Percentiles rank a stretch among this genome's conserved stretches.
Conservation (phyloP, 2,113 vertebrate genomes). For the Acinonyx jubatus region DNA sequence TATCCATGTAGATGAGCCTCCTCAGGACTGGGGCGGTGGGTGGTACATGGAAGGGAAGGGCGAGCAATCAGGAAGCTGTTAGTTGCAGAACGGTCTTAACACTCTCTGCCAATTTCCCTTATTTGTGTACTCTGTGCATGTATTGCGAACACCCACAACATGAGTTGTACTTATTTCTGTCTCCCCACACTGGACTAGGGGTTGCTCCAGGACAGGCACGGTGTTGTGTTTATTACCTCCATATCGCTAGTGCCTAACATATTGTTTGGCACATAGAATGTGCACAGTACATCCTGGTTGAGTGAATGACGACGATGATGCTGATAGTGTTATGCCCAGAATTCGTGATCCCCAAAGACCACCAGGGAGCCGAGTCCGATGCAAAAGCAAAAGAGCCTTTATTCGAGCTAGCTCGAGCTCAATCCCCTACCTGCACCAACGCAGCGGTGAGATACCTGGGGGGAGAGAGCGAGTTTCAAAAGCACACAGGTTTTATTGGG, state of each 20-base stretch:
- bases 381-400: no score
- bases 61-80: neutral
- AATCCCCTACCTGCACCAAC: no score
- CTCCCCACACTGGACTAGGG: neutral
- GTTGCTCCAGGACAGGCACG: neutral
- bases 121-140: fast-evolving
- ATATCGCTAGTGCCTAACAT: neutral
- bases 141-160: neutral
- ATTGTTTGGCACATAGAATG: neutral
- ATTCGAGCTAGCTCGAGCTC: no score
- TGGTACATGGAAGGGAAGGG: neutral
- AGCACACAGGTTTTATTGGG: no score
- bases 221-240: neutral
- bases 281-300: neutral
- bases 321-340: no score
- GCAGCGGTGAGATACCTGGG: no score
- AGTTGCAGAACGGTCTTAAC: fast-evolving
- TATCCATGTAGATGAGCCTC: neutral
- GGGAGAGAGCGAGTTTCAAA: no score
- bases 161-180: fast-evolving
- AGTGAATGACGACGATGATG: neutral
- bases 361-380: no score
- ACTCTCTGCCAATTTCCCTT: neutral
- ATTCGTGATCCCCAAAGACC: no score
- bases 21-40: neutral